Conservation (phyloP, 2,113 vertebrate genomes). For the Syngnathus floridae region DNA sequence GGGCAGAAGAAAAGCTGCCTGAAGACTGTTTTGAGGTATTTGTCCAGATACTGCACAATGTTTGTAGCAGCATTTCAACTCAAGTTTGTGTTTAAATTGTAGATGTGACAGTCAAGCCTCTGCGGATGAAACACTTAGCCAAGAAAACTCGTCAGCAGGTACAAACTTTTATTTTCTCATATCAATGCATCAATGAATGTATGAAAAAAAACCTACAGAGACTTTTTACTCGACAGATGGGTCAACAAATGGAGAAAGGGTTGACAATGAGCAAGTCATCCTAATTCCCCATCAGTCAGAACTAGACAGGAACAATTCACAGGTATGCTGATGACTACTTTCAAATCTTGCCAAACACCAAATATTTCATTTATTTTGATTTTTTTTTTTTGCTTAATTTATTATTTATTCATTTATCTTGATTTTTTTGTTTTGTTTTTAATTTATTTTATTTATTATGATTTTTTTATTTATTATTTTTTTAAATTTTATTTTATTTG, state of each 20-base stretch:
- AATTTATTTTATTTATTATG: too few species aligned
- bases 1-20: slow-evolving; percentile 86
- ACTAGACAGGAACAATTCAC: slow-evolving; percentile 25
- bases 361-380: background rate
- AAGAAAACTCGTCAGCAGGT: slow-evolving; percentile 44
- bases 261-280: background rate
- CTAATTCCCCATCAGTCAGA: slow-evolving; percentile 13
- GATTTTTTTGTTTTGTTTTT: too few species aligned
- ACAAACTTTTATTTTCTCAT: slow-evolving; percentile 6
- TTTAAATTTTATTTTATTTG: too few species aligned
- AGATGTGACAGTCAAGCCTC: slow-evolving; percentile 49
- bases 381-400: too few species aligned
- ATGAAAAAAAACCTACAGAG: background rate
- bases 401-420: too few species aligned
- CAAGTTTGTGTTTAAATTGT: background rate
- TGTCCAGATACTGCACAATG: background rate
- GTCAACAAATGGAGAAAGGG: slow-evolving; percentile 9
- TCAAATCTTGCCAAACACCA: background rate
- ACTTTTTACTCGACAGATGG: slow-evolving; percentile 29
- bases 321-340: slow-evolving; percentile 33
- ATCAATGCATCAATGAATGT: background rate
- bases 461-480: too few species aligned
- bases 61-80: background rate
- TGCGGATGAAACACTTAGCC: slow-evolving; percentile 19
- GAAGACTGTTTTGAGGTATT: slow-evolving; percentile 77